Conservation (phyloP, 2,113 vertebrate genomes). For the Hymenochirus boettgeri region DNA sequence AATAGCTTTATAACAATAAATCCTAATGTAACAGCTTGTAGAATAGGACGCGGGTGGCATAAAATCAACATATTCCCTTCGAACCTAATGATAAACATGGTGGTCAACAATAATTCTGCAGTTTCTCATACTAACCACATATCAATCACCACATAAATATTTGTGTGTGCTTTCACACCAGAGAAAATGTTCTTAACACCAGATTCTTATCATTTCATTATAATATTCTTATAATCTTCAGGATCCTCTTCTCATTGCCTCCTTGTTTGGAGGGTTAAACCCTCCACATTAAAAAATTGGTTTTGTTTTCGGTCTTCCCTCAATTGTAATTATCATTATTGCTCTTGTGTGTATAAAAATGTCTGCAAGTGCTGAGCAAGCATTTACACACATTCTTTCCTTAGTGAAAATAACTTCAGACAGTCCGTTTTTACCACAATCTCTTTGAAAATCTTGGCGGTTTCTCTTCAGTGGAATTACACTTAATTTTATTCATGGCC, state of each 20-base stretch:
- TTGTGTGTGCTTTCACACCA: too few species aligned
- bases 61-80: too few species aligned
- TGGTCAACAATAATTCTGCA: too few species aligned
- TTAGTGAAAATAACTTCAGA: slow-evolving; percentile 37
- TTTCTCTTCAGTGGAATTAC: slow-evolving; percentile 39
- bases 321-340: slow-evolving; percentile 38
- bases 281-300: slow-evolving; percentile 16
- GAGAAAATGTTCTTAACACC: too few species aligned
- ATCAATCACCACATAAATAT: too few species aligned
- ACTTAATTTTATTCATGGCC: slow-evolving; percentile 43
- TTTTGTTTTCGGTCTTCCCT: slow-evolving; percentile 23
- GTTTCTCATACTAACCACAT: too few species aligned
- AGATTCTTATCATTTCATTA: too few species aligned
- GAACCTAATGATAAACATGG: too few species aligned
- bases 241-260: background rate
- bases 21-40: too few species aligned
- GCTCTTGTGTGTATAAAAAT: slow-evolving; percentile 9
- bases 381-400: slow-evolving; percentile 37
- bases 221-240: too few species aligned
- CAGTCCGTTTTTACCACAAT: slow-evolving; percentile 39
- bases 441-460: slow-evolving; percentile 43
- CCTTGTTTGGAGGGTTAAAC: background rate
- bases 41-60: too few species aligned
- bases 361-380: slow-evolving; percentile 25
- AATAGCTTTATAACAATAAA: too few species aligned